Evolutionary conservation across 2,113 vertebrate species (phyloP).

Genomic region (Dendropsophus ebraccatus): DNA sequence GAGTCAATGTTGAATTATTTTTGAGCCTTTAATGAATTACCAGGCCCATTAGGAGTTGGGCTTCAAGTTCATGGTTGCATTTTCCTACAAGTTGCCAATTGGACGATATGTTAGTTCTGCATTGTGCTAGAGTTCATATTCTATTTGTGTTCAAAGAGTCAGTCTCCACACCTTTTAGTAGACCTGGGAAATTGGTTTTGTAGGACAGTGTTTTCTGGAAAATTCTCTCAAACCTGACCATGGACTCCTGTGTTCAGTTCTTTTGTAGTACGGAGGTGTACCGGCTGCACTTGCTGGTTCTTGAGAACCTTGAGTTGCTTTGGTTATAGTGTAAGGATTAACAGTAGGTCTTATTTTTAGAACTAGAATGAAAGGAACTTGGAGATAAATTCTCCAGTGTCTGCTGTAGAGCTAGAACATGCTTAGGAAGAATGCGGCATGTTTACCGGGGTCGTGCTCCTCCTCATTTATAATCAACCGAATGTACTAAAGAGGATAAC

Average conservation of each 20-base stretch:
- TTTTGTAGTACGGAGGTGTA: not conserved
- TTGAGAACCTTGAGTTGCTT: not conserved
- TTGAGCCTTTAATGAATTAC: no score
- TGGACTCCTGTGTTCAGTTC: not conserved
- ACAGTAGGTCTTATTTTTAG: constrained; percentile 1
- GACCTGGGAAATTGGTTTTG: not conserved
- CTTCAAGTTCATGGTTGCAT: no score
- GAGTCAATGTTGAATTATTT: no score
- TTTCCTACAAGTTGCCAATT: no score
- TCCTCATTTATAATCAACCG: not conserved
- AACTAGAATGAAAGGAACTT: constrained; percentile 15
- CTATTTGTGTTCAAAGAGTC: no score
- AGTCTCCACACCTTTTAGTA: no score
- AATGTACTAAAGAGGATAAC: not conserved
- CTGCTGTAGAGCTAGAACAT: constrained; percentile 18
- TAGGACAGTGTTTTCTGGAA: not conserved
- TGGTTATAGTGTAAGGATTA: not conserved
- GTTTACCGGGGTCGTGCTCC: constrained; percentile 22
- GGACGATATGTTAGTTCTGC: no score
- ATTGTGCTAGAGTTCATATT: no score
- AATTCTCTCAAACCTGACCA: not conserved
- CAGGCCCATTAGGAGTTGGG: no score
- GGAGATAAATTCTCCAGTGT: not conserved
- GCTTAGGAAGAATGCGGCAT: not conserved
- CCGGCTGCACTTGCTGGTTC: not conserved